Conservation (phyloP, 2,888 invertebrate genomes). For the Patella pellucida region DNA sequence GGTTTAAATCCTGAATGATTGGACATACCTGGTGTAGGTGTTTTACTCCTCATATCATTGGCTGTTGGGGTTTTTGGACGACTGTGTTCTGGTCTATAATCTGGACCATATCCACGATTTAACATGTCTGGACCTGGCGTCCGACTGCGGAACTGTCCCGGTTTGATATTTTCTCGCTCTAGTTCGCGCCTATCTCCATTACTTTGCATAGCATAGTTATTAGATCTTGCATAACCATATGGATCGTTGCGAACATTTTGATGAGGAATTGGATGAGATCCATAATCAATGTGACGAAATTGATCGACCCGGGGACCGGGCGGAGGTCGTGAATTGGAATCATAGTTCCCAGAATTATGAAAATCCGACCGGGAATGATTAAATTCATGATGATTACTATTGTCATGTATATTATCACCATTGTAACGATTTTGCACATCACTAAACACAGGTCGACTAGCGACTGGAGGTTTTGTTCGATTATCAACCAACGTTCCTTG, state of each 20-base stretch:
- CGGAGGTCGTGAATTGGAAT: constrained; percentile 49
- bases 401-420: constrained; percentile 38
- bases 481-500: constrained; percentile 39
- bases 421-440: constrained; percentile 37
- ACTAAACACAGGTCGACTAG: constrained; percentile 32
- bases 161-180: constrained; percentile 41
- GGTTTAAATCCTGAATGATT: constrained; percentile 30
- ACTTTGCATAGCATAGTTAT: constrained; percentile 45
- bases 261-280: constrained; percentile 24
- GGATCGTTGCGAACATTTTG: constrained; percentile 23
- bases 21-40: constrained; percentile 55
- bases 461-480: constrained; percentile 37
- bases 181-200: constrained; percentile 25
- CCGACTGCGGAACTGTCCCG: constrained; percentile 65
- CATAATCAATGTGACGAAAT: constrained; percentile 31
- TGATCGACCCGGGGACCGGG: constrained; percentile 53
- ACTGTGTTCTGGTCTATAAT: constrained; percentile 53
- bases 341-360: constrained; percentile 35
- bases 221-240: constrained; percentile 28
- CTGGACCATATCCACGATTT: constrained; percentile 53
- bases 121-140: constrained; percentile 71
- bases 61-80: constrained; percentile 66
- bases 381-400: constrained; percentile 32
- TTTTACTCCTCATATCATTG: constrained; percentile 68
- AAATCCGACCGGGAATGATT: constrained; percentile 47